These are phyloP conservation scores for Scartelaos histophorus DNA, from an alignment of 2,113 vertebrate species.

Conservation along the genomic window DNA sequence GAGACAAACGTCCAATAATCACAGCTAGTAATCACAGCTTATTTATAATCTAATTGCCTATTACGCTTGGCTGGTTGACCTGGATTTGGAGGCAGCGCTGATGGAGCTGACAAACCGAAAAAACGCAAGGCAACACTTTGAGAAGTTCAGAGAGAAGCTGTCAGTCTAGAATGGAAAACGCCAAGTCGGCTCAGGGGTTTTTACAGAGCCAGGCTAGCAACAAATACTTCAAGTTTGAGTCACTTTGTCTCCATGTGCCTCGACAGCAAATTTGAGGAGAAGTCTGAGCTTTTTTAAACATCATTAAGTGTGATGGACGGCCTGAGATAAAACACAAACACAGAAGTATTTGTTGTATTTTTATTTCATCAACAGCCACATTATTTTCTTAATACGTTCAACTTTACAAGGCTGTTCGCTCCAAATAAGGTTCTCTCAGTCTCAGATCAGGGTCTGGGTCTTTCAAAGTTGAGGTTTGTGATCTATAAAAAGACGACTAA, in stretches of 20 bases:
- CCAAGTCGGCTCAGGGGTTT: constrained; percentile 52
- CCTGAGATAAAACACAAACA: neutral
- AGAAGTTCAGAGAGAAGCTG: constrained; percentile 61
- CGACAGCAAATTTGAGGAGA: constrained; percentile 21
- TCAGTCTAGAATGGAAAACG: constrained; percentile 67
- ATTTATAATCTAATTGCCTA: constrained; percentile 62
- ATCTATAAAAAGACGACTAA: too few relatives aligned
- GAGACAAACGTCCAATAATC: constrained; percentile 38
- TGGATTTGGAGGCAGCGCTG: constrained; percentile 32
- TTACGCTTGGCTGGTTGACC: constrained; percentile 56
- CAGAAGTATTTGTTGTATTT: neutral
- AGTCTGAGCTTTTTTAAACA: constrained; percentile 9
- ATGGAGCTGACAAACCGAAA: constrained; percentile 38
- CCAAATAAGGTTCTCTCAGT: neutral
- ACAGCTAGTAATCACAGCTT: constrained; percentile 45
- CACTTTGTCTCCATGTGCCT: constrained; percentile 36
- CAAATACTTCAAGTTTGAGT: constrained; percentile 41
- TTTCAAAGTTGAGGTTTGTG: neutral
- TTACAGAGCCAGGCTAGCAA: constrained; percentile 43
- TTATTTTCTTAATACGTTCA: neutral
- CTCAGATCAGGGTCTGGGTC: neutral
- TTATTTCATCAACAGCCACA: neutral
- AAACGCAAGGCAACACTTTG: constrained; percentile 57
- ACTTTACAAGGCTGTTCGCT: neutral
- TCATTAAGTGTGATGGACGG: neutral